A percentile compares a stretch with the other conserved stretches of the same genome.
Evolutionary conservation across 2,113 vertebrate species (phyloP).

Genomic region (Hemiprocne comata): DNA sequence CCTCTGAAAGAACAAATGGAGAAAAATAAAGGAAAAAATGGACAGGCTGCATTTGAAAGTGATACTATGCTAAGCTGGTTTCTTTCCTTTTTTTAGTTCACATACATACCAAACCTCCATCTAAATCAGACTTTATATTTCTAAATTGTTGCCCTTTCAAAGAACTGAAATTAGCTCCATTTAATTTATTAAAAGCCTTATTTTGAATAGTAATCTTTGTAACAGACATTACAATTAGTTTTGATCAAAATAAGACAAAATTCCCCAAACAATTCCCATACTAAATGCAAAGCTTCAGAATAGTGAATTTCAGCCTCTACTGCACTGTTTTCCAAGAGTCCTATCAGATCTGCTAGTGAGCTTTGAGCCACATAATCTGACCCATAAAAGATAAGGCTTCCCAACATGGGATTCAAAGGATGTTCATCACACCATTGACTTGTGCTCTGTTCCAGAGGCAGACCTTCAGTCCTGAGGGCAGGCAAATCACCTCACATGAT

Average conservation of each 20-base stretch:
- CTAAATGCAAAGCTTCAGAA: neutral
- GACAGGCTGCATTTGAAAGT: neutral
- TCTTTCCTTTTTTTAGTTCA: neutral
- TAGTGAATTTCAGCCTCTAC: neutral
- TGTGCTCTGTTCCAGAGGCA: neutral
- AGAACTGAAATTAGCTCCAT: neutral
- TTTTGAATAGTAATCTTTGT: neutral
- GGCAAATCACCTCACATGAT: neutral
- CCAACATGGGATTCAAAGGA: neutral
- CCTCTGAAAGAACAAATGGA: neutral
- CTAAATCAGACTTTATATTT: neutral
- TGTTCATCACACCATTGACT: rapidly evolving
- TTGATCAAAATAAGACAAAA: neutral
- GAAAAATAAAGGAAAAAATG: neutral
- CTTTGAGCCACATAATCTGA: neutral
- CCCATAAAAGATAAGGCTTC: neutral
- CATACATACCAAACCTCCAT: neutral
- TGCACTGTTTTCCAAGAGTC: neutral
- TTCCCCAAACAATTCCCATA: neutral
- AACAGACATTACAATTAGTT: neutral
- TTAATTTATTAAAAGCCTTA: neutral
- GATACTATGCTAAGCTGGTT: neutral
- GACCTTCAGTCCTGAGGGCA: neutral
- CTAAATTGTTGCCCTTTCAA: neutral
- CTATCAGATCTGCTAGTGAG: neutral